Evolutionary conservation across 2,888 invertebrate genomes (phyloP), one percentile per base, ranked within the genome.

Genomic region (Tridacna crocea): DNA sequence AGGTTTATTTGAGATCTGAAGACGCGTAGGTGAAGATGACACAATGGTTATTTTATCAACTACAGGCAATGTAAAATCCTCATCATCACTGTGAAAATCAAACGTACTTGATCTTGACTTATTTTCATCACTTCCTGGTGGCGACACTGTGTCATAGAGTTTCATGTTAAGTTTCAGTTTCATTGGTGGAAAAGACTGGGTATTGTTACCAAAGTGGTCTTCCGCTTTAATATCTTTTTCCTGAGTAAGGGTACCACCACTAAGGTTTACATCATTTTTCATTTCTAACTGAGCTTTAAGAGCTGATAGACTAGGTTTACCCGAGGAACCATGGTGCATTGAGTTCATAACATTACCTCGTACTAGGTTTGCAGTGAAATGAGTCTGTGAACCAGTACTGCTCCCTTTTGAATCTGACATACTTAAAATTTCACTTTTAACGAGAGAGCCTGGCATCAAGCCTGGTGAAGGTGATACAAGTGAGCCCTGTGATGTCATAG

Each of bases 41-140:
- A 90, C 88, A 12, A 90, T 88, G 72, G 82, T 82, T 77, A 88
- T 85, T 72, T 88, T 83, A 66, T 84, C 85, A 27, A 84, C 83
- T 51, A 76, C 77, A 24, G 84, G 84, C 12, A 88, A 79, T 10
- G 88, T 85, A 77, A 90, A 90, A 58, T 92, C 92, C 55, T 91
- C 91, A 73, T 92, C 92, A 75, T 92, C 92, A 90, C 92, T 92
- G 78, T 90, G 89, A 80, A 92, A 92, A 79, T 92, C 92, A 88
- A 91, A 92, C 11, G 89, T 88, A 76, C 88, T 87, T 24, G 85
- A 80, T n/a, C 86, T 82, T 22, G 85, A 82, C 75, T 87, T 89
- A 26, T 77, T 84, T n/a, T 74, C 83, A 68, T 85, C 85, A 72
- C 77, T 83, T 17, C 85, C 89, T 15, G 87, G 81, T 0, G 87